A percentile compares a stretch with the other conserved stretches of the same genome.
Evolutionary conservation across 2,797 vertebrate genomes (phyloP).

Genomic region (Helostoma temminkii): DNA sequence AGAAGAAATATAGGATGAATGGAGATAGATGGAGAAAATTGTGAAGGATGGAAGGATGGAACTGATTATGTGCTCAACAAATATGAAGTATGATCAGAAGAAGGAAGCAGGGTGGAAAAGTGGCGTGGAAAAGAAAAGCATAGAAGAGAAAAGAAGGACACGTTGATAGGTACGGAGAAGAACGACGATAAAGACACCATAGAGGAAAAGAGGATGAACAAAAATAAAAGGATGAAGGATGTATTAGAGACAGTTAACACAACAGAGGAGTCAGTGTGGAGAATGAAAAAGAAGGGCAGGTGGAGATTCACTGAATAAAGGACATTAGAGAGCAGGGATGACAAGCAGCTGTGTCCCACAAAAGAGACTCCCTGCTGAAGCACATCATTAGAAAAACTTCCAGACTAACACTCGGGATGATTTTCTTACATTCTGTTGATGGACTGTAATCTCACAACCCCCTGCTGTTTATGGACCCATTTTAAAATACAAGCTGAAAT

Average conservation of each 20-base stretch:
- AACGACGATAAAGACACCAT: not conserved
- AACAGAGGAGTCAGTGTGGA: not conserved
- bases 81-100: not conserved
- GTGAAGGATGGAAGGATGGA: too few relatives aligned
- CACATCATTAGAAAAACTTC: not conserved
- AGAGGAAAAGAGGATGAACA: not conserved
- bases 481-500: not conserved
- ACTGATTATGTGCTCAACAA: not conserved
- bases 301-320: not conserved
- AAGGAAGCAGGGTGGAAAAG: not conserved
- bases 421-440: not conserved
- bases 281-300: not conserved
- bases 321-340: slow-evolving; percentile 2
- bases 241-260: not conserved
- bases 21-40: too few relatives aligned
- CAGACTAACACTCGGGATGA: not conserved
- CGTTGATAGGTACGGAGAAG: too few relatives aligned
- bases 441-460: not conserved
- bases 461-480: not conserved
- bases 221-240: not conserved
- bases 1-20: too few relatives aligned
- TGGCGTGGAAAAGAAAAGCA: not conserved
- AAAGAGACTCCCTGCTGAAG: not conserved
- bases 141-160: too few relatives aligned
- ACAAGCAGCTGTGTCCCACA: slow-evolving; percentile 4